Conservation (phyloP, 2,797 vertebrate species). For the Helarctos malayanus region DNA sequence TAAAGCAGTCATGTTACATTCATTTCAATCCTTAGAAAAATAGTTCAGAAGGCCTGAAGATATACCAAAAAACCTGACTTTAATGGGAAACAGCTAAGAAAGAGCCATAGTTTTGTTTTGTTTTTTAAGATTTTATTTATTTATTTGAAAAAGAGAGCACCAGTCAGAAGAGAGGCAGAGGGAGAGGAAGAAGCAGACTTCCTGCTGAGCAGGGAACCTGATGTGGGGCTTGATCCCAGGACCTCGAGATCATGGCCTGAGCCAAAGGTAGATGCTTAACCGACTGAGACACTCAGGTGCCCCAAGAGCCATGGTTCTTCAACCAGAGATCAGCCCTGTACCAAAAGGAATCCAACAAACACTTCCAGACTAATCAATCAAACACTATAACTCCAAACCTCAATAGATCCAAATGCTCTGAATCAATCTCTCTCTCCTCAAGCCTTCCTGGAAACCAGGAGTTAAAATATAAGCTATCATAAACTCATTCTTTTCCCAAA, state of each 20-base stretch:
- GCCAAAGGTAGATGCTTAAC: not conserved
- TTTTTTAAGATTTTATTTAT: not conserved
- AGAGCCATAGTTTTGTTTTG: conserved; percentile 42
- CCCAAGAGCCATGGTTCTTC: conserved; percentile 34
- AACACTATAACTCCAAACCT: conserved; percentile 27
- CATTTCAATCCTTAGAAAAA: conserved; percentile 50
- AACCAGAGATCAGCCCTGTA: conserved; percentile 16
- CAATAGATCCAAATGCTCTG: conserved; percentile 37
- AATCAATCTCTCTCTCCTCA: conserved; percentile 25
- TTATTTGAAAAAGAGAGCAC: not conserved
- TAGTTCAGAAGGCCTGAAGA: conserved; percentile 23
- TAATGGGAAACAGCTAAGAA: not conserved
- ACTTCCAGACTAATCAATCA: not conserved
- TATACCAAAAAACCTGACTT: conserved; percentile 6
- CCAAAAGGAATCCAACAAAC: conserved; percentile 31
- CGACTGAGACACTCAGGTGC: not conserved
- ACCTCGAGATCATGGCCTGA: not conserved
- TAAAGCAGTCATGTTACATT: conserved; percentile 25
- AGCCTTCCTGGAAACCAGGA: conserved; percentile 48
- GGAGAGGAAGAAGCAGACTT: not conserved
- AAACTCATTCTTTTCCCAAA: conserved; percentile 51
- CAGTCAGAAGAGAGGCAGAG: not conserved
- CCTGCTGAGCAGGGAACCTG: not conserved
- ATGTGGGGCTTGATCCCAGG: not conserved
- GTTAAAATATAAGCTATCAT: conserved; percentile 14